phyloP scores from a whole-genome alignment of 2,797 vertebrate genomes.

The Pseudotriccus pelzelni region DNA sequence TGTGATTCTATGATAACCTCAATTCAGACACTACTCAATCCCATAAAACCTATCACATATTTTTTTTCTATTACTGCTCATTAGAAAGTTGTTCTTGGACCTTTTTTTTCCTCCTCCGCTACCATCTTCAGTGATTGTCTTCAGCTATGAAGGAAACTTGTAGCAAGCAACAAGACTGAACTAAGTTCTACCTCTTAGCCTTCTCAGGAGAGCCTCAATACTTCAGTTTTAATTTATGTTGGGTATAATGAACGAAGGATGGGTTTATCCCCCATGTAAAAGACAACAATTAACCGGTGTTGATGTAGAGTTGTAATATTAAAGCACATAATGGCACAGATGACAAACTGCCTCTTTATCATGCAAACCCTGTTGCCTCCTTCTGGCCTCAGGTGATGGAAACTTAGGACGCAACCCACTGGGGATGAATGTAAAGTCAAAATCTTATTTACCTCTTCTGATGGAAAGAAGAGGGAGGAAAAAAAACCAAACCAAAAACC shows the following conservation, averaged over 20 bases:
- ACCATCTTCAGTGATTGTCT: background rate
- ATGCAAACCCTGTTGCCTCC: background rate
- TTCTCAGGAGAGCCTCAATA: background rate
- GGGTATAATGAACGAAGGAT: background rate
- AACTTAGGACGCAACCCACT: background rate
- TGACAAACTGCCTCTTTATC: background rate
- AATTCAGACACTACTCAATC: background rate
- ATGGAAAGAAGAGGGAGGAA: background rate
- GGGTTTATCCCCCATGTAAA: background rate
- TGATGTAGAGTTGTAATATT: background rate
- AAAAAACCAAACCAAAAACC: background rate
- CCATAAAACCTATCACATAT: background rate
- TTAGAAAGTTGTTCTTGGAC: background rate
- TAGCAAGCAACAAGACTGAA: background rate
- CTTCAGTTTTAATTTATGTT: background rate
- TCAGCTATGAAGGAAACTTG: background rate
- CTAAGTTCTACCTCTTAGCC: background rate
- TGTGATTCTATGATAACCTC: background rate
- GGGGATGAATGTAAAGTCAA: background rate
- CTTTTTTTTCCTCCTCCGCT: background rate
- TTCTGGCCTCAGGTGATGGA: background rate
- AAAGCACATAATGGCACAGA: background rate
- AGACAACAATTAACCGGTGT: background rate
- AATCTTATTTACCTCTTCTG: background rate
- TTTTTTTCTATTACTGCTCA: background rate